These are phyloP conservation scores for Mastomys natalensis DNA, from an alignment of 2,113 vertebrate species.

Conservation along the genomic window DNA sequence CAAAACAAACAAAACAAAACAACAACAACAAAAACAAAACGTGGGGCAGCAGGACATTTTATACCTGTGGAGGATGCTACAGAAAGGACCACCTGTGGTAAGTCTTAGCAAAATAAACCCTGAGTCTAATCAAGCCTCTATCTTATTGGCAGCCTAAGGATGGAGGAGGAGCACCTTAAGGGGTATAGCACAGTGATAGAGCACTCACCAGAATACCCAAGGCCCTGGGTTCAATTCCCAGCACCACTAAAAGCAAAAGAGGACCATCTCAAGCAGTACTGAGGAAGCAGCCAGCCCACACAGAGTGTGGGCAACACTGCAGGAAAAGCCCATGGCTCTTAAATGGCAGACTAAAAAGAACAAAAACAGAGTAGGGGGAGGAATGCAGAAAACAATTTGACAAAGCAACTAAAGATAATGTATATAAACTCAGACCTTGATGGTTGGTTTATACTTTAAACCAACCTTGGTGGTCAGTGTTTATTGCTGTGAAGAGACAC, in stretches of 20 bases:
- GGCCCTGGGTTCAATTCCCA: not conserved
- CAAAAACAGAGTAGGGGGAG: not conserved
- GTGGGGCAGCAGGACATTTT: not conserved
- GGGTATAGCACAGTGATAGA: not conserved
- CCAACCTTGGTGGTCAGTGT: not conserved
- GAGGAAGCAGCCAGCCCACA: not conserved
- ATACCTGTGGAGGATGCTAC: not conserved
- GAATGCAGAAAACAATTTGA: not conserved
- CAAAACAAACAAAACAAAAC: too few species aligned
- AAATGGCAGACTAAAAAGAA: not conserved
- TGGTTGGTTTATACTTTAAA: too few species aligned
- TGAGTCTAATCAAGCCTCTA: not conserved
- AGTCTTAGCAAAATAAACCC: not conserved
- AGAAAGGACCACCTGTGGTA: not conserved
- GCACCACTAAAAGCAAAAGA: not conserved
- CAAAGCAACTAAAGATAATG: not conserved
- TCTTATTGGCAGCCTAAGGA: not conserved
- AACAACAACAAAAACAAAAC: too few species aligned
- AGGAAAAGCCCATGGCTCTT: not conserved
- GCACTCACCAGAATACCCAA: not conserved
- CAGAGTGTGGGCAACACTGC: not conserved
- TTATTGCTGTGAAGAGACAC: not conserved
- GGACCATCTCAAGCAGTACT: not conserved
- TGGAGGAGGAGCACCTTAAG: not conserved
- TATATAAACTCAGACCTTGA: not conserved